Conservation (phyloP, 2,797 vertebrate genomes). For the Halcyon badia region DNA sequence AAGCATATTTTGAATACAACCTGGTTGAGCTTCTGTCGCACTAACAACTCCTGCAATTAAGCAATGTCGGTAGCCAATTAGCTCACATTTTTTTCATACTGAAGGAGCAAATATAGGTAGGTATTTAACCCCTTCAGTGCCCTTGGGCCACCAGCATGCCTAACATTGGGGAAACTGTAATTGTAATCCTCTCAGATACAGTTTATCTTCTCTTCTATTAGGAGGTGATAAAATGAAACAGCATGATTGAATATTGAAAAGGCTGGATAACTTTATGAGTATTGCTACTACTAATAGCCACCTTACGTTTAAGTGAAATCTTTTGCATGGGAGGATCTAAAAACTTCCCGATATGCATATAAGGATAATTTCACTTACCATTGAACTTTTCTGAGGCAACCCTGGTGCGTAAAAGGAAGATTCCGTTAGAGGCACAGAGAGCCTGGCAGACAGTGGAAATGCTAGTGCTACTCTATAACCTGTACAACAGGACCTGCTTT, state of each 20-base stretch:
- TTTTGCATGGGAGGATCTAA: conserved; percentile 56
- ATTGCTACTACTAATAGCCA: conserved; percentile 61
- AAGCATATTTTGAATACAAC: conserved; percentile 42
- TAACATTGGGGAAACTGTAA: background rate
- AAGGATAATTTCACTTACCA: conserved; percentile 31
- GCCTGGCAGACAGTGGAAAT: background rate
- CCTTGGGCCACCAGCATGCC: background rate
- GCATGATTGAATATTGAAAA: conserved; percentile 44
- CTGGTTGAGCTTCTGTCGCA: conserved; percentile 41
- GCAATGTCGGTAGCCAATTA: conserved; percentile 30
- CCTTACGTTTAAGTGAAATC: conserved; percentile 63
- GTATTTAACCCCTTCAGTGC: conserved; percentile 25
- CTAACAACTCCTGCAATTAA: conserved; percentile 57
- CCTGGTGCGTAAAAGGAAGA: background rate
- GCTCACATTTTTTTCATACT: background rate
- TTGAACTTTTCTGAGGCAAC: conserved; percentile 16
- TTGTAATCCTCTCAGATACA: background rate
- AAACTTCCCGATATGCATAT: conserved; percentile 22
- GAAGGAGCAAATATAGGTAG: background rate
- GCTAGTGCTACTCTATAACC: background rate
- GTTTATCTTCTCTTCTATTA: conserved; percentile 30
- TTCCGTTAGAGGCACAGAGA: background rate
- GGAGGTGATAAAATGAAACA: conserved; percentile 27
- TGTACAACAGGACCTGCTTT: background rate
- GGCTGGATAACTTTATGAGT: conserved; percentile 25